These are phyloP conservation scores for Belgica antarctica DNA, from an alignment of 2,888 invertebrate genomes.

Conservation along the genomic window DNA sequence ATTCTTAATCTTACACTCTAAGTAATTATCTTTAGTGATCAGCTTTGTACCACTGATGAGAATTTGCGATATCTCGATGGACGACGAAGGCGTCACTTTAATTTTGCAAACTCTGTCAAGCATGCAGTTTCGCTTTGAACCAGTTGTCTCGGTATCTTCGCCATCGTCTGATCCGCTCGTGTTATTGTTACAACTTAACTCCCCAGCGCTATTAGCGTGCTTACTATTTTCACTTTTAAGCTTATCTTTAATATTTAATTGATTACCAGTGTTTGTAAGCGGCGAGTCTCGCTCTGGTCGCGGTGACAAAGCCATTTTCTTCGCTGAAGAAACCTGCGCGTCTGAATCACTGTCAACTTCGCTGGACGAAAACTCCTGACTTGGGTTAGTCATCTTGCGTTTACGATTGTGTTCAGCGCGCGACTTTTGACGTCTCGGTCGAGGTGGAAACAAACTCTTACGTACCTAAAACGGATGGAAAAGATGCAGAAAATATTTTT, in stretches of 20 bases:
- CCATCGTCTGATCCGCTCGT: conserved; percentile 38
- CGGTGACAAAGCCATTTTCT: conserved; percentile 11
- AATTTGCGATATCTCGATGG: conserved; percentile 35
- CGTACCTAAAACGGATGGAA: conserved; percentile 59
- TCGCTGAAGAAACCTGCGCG: neutral
- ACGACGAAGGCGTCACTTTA: conserved; percentile 30
- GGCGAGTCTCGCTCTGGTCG: neutral
- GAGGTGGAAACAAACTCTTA: conserved; percentile 67
- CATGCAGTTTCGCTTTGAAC: neutral
- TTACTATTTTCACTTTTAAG: conserved; percentile 31
- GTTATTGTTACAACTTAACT: conserved; percentile 40
- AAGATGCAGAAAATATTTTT: conserved; percentile 47
- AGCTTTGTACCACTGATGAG: conserved; percentile 25
- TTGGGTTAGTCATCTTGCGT: conserved; percentile 34
- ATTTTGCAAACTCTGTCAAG: conserved; percentile 3
- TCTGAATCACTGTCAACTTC: conserved; percentile 33
- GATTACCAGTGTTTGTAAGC: conserved; percentile 16
- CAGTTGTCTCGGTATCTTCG: conserved; percentile 16
- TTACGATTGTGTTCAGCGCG: conserved; percentile 44
- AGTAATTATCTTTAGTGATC: conserved; percentile 11
- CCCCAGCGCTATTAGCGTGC: conserved; percentile 39
- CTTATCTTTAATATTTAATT: conserved; percentile 26
- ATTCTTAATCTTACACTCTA: conserved; percentile 40
- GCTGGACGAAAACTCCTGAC: conserved; percentile 22
- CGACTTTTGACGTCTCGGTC: conserved; percentile 58